phyloP scores from a whole-genome alignment of 2,113 vertebrate species.

The Spea multiplicata region DNA sequence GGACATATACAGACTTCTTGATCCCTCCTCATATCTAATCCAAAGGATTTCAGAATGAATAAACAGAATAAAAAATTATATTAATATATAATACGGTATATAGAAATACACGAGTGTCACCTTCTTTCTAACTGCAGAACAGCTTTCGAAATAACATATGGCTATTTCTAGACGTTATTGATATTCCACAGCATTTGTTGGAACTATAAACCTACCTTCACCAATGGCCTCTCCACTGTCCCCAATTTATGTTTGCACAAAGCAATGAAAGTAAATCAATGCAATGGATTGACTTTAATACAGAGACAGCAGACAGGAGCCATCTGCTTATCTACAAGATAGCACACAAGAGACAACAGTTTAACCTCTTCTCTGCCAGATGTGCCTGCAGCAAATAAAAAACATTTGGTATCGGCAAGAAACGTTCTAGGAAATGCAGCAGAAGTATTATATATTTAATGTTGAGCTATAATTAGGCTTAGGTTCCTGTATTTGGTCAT shows the following conservation, averaged over 20 bases:
- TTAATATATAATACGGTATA: no score
- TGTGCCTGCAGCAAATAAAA: not conserved
- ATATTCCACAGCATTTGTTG: slow-evolving; percentile 9
- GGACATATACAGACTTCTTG: no score
- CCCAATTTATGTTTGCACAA: slow-evolving; percentile 33
- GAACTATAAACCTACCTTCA: not conserved
- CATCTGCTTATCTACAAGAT: slow-evolving; percentile 45
- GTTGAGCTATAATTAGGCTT: no score
- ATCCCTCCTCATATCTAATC: no score
- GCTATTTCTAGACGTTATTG: not conserved
- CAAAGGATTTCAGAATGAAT: no score
- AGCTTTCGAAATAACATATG: slow-evolving; percentile 27
- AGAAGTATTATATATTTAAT: not conserved
- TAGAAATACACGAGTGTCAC: not conserved
- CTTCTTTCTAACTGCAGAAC: slow-evolving; percentile 1
- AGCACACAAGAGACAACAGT: slow-evolving; percentile 34
- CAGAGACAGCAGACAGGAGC: slow-evolving; percentile 27
- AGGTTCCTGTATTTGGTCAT: no score
- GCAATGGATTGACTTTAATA: slow-evolving; percentile 36
- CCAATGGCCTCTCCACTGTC: not conserved
- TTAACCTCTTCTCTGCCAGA: slow-evolving; percentile 34
- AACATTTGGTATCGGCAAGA: not conserved
- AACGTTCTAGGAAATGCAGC: not conserved
- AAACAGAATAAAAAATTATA: no score
- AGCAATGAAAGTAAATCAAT: slow-evolving; percentile 55